Base-by-base conservation (phyloP, 2,113 vertebrate species). In the Solenodon paradoxus region DNA sequence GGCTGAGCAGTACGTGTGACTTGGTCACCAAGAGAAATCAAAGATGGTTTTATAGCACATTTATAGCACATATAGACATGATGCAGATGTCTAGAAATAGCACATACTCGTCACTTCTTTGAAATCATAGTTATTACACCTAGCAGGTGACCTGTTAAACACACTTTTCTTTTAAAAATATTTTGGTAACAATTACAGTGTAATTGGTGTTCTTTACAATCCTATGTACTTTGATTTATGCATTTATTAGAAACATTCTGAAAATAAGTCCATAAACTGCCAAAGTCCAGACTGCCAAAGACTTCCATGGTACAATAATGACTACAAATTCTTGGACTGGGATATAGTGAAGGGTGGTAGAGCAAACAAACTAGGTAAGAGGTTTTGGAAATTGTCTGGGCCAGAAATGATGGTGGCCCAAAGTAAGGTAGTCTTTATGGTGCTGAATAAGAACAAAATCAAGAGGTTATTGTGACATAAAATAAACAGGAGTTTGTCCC, bases 201-300 rank as follows among this genome's bases (percentile, higher is more conserved):
- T 59, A 59, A 71, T 40, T 89, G 84, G 6, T 90, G 85, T 85
- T 91, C 35, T 90, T 84, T 86, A 51, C 61, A 90, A 86, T 72
- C 49, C 42, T 75, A n/a, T 42, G 40, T 87, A 42, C 64, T 93
- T 80, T 88, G 53, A 57, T 72, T 88, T 61, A 71, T 59, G 40
- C 40, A 38, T 40, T 74, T n/a, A n/a, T n/a, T 19, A 24, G 90
- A 90, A 66, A 83, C 28, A 69, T 69, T 85, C 35, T 69, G 71
- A 90, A 95, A 80, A 91, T 95, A 86, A 47, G 5, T 81, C 66
- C 49, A 30, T 53, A 66, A 77, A 24, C 74, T 80, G n/a, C n/a
- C n/a, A n/a, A n/a, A n/a, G n/a, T 86, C 40, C 64, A 79, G 64
- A 86, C 38, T 85, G 53, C 80, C 71, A 71, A 51, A 80, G 63